Conservation (phyloP, 2,797 vertebrate species). For the Psittacula derbiana region DNA sequence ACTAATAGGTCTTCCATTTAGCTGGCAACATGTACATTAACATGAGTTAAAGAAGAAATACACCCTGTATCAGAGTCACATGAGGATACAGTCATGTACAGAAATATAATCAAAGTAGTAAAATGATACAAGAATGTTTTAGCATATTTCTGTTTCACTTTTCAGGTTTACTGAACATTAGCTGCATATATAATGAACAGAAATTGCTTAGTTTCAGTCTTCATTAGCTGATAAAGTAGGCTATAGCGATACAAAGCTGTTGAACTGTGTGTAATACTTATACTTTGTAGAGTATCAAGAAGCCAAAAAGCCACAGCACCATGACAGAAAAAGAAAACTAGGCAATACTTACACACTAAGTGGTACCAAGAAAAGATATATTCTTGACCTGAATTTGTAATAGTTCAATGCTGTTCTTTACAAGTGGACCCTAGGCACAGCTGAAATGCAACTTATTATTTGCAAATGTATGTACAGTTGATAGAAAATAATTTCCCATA, state of each 20-base stretch:
- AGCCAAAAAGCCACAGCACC: neutral
- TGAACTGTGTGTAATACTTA: neutral
- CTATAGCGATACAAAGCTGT: neutral
- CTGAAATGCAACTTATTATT: neutral
- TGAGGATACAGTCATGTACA: neutral
- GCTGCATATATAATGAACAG: neutral
- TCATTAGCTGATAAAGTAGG: neutral
- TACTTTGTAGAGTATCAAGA: neutral
- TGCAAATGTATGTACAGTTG: neutral
- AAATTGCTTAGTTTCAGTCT: neutral
- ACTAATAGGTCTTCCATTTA: neutral
- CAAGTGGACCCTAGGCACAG: neutral
- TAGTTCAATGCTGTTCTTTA: neutral
- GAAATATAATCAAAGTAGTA: neutral
- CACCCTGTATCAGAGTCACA: neutral
- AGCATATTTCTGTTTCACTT: conserved; percentile 18
- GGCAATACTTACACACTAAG: neutral
- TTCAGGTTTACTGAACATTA: neutral
- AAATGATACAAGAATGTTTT: conserved; percentile 2
- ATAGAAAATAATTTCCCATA: neutral
- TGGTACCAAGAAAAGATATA: neutral
- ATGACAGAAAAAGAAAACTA: neutral
- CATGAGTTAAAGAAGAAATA: neutral
- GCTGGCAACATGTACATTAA: neutral
- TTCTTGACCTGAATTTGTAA: neutral